Conservation (phyloP, 2,797 vertebrate genomes). For the Prionace glauca region DNA sequence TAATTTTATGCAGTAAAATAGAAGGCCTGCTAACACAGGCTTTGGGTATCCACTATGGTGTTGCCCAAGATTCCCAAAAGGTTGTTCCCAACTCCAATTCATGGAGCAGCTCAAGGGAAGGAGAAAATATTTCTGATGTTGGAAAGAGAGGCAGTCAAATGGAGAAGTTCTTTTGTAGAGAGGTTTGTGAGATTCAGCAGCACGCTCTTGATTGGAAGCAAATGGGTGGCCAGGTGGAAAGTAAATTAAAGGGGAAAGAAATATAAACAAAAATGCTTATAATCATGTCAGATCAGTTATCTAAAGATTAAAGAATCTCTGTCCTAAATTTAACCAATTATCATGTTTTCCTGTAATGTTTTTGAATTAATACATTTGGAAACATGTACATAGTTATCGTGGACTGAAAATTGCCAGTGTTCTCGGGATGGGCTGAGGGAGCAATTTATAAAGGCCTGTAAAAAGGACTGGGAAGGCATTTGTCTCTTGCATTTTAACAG, state of each 20-base stretch:
- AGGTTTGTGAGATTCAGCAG: not conserved
- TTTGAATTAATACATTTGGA: conserved; percentile 23
- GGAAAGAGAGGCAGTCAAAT: not conserved
- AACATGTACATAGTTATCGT: not conserved
- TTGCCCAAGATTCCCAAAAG: not conserved
- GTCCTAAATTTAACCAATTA: not conserved
- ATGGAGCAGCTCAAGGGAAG: not conserved
- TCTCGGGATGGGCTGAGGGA: too few relatives aligned
- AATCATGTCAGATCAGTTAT: not conserved
- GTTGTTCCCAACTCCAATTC: not conserved
- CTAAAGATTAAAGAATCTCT: not conserved
- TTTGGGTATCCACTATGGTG: not conserved
- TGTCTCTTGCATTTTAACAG: too few relatives aligned
- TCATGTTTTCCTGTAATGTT: not conserved
- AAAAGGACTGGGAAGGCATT: too few relatives aligned
- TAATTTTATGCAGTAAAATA: not conserved
- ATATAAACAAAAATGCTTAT: too few relatives aligned
- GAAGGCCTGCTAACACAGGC: not conserved
- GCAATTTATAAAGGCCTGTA: too few relatives aligned
- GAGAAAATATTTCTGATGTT: not conserved
- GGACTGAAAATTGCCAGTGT: too few relatives aligned
- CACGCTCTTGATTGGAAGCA: not conserved
- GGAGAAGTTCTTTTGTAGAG: not conserved
- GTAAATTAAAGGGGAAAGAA: not conserved
- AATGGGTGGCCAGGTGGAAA: not conserved